A percentile compares a stretch with the other conserved stretches of the same genome.
These are phyloP conservation scores for Lepidostoma basale DNA, from an alignment of 1,140 invertebrate species.

Conservation along the genomic window DNA sequence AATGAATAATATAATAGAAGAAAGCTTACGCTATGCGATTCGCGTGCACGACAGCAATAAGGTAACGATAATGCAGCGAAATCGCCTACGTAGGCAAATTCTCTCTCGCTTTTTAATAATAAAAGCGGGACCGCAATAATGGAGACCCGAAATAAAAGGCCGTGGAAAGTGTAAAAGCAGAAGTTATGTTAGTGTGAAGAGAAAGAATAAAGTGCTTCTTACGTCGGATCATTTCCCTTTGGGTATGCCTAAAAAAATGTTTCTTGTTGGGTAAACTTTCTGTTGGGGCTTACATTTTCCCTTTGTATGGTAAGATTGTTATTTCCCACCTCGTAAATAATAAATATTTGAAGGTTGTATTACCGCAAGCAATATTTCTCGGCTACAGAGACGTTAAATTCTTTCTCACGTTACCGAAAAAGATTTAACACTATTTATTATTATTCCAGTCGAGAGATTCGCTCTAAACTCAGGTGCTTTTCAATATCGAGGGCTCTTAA, in stretches of 20 bases:
- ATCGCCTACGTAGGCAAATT: background rate
- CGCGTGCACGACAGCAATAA: too few species aligned
- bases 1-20: too few species aligned
- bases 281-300: background rate
- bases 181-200: constrained; percentile 18
- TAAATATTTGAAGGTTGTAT: constrained; percentile 23
- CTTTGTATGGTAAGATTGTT: constrained; percentile 14
- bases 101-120: background rate
- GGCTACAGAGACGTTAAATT: constrained; percentile 11
- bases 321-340: constrained; percentile 25
- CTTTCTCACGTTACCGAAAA: constrained; percentile 11
- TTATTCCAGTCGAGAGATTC: background rate
- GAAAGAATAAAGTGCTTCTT: constrained; percentile 23
- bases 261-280: constrained; percentile 12
- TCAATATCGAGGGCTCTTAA: too few species aligned
- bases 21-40: too few species aligned
- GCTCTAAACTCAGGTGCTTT: background rate
- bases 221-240: constrained; percentile 16
- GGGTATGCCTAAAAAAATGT: constrained; percentile 16
- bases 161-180: constrained; percentile 12
- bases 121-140: background rate
- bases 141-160: constrained; percentile 10
- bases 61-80: too few species aligned
- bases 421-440: constrained; percentile 15
- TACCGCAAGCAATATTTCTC: constrained; percentile 15